Evolutionary conservation across 2,888 invertebrate species (phyloP), one percentile per base, ranked within the genome.

Genomic region (Rutpela maculata): DNA sequence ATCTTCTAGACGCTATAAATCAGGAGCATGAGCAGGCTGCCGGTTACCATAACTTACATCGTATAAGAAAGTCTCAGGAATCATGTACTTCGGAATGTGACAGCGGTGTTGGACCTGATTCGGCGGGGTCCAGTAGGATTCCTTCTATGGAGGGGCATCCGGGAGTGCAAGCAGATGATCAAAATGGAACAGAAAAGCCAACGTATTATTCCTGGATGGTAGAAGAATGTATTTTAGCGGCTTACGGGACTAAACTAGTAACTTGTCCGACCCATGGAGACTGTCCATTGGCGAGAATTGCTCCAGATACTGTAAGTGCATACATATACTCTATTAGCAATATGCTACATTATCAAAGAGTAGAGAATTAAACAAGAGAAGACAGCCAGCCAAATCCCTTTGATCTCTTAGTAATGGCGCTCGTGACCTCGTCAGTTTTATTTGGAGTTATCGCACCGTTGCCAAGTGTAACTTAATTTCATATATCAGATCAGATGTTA

Each of bases 191-290:
- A n/a, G 82, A 84, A 17, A 84, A 85, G 75, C 85, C 85, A 43
- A 82, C 87, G 17, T 92, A 91, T 78, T 96, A 95, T 86, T 93
- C 95, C 11, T 98, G 98, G 96, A 96, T 97, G 91, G 96, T 99
- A 26, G 99, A 99, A 90, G 97, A 98, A 89, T 99, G 99, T 90
- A 97, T 99, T 87, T 91, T 98, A 73, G 94, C 95, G 0, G 96
- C 97, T 0, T 96, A 97, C 90, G 94, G 94, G 84, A 93, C 92
- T 74, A 93, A 93, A 83, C 84, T 81, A 81, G 93, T 97, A 57
- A 91, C 92, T 69, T 99, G 99, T 86, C 96, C 96, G 0, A 91
- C 91, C 2, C 99, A 99, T 89, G 94, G 94, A 0, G 95, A 93
- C 81, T 93, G 94, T 84, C 91, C 93, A 22, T 91, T 97, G 79